A percentile compares a stretch with the other conserved stretches of the same genome.
These are phyloP conservation scores for Diachrysia chrysitis DNA, from an alignment of 2,888 invertebrate genomes.

Conservation along the genomic window DNA sequence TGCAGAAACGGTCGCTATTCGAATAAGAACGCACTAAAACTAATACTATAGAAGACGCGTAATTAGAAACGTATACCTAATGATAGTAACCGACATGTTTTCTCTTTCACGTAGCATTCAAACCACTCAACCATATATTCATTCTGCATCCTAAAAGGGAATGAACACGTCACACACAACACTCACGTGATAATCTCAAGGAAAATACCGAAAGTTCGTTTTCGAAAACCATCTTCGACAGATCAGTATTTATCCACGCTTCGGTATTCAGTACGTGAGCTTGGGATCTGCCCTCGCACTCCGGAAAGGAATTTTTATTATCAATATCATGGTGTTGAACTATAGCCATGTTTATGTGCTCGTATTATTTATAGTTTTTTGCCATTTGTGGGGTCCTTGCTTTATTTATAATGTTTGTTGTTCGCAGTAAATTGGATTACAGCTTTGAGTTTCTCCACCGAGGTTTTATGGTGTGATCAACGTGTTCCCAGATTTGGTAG, in stretches of 20 bases:
- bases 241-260: constrained; percentile 48
- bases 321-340: constrained; percentile 76
- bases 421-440: constrained; percentile 64
- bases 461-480: constrained; percentile 61
- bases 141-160: neutral
- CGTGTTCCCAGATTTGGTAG: constrained; percentile 58
- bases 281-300: constrained; percentile 58
- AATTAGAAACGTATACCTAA: too few relatives aligned
- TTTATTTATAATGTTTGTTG: constrained; percentile 64
- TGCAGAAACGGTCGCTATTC: too few relatives aligned
- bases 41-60: too few relatives aligned
- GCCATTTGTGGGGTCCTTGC: constrained; percentile 58
- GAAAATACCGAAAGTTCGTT: constrained; percentile 41
- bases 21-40: too few relatives aligned
- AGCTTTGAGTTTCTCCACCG: constrained; percentile 48
- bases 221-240: constrained; percentile 35
- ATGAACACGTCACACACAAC: constrained; percentile 11
- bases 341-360: constrained; percentile 65
- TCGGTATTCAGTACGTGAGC: constrained; percentile 52
- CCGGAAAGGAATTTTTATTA: constrained; percentile 80
- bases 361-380: constrained; percentile 69
- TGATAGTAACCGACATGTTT: neutral
- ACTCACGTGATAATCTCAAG: constrained; percentile 21
- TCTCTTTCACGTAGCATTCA: neutral
- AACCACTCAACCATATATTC: neutral